Conservation (phyloP, 1,140 invertebrate genomes). For the Ptiloglossa arizonensis region DNA sequence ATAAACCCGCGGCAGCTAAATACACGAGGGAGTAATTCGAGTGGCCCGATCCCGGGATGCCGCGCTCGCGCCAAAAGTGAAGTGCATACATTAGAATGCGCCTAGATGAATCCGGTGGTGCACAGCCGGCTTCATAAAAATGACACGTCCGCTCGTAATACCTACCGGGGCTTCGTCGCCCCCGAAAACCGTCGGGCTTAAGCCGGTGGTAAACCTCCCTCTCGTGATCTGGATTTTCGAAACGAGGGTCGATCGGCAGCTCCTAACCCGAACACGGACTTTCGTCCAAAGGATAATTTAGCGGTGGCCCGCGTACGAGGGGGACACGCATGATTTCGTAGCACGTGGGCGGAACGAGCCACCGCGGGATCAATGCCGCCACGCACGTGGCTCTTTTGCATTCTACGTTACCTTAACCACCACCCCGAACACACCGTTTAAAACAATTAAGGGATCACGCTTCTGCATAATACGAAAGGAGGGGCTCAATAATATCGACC, state of each 20-base stretch:
- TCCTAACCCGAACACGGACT: background rate
- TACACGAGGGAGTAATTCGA: too few relatives aligned
- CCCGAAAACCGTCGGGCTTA: background rate
- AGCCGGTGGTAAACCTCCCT: constrained; percentile 46
- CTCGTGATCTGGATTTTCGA: constrained; percentile 38
- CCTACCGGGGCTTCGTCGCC: constrained; percentile 20
- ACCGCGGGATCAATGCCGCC: background rate
- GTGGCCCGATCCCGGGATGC: too few relatives aligned
- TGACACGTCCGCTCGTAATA: background rate
- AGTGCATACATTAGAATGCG: too few relatives aligned
- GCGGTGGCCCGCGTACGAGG: constrained; percentile 22
- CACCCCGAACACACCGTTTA: too few relatives aligned
- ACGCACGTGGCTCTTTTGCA: constrained; percentile 3
- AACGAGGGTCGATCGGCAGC: constrained; percentile 15
- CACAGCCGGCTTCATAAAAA: constrained; percentile 24
- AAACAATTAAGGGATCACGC: background rate
- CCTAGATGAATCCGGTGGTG: too few relatives aligned
- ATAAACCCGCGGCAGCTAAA: too few relatives aligned
- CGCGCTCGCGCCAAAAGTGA: too few relatives aligned
- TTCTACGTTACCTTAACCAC: background rate
- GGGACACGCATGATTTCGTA: constrained; percentile 30
- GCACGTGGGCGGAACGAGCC: constrained; percentile 41
- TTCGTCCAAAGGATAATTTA: constrained; percentile 47
- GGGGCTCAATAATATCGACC: too few relatives aligned
- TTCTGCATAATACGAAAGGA: too few relatives aligned